Conservation (phyloP, 2,888 invertebrate genomes). For the Auanema sp. region DNA sequence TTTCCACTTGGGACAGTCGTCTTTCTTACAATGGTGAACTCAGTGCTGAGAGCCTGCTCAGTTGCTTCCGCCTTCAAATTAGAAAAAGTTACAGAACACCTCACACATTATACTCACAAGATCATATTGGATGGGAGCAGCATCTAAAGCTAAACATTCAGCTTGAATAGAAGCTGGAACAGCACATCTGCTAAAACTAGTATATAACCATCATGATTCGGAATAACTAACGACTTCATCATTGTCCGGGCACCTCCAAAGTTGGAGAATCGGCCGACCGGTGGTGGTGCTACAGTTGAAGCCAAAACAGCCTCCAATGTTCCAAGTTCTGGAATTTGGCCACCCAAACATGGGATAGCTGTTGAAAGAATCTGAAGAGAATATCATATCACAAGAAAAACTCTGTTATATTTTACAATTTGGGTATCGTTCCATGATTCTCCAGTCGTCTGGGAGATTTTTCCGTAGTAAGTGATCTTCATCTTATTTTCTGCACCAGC, state of each 20-base stretch:
- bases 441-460: slow-evolving; percentile 62
- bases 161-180: not conserved
- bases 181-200: not conserved
- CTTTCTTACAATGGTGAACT: slow-evolving; percentile 62
- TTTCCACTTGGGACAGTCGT: slow-evolving; percentile 64
- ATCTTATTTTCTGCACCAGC: slow-evolving; percentile 27
- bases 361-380: slow-evolving; percentile 41
- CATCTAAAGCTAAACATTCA: not conserved
- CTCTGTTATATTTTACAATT: slow-evolving; percentile 23
- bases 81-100: not conserved
- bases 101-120: no score
- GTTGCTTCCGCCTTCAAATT: slow-evolving; percentile 23
- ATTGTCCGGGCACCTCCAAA: not conserved
- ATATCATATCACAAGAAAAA: slow-evolving; percentile 23
- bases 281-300: not conserved
- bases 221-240: slow-evolving; percentile 8
- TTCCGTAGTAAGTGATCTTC: slow-evolving; percentile 32
- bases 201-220: not conserved
- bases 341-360: slow-evolving; percentile 52
- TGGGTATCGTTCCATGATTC: slow-evolving; percentile 47
- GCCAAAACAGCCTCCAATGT: slow-evolving; percentile 52
- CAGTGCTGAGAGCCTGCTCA: slow-evolving; percentile 60
- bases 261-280: not conserved
- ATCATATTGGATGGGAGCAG: not conserved
- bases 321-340: slow-evolving; percentile 48